Percentiles rank a stretch among this genome's conserved stretches.
Conservation (phyloP, 2,797 vertebrate genomes). For the Hozukius guyotensis region DNA sequence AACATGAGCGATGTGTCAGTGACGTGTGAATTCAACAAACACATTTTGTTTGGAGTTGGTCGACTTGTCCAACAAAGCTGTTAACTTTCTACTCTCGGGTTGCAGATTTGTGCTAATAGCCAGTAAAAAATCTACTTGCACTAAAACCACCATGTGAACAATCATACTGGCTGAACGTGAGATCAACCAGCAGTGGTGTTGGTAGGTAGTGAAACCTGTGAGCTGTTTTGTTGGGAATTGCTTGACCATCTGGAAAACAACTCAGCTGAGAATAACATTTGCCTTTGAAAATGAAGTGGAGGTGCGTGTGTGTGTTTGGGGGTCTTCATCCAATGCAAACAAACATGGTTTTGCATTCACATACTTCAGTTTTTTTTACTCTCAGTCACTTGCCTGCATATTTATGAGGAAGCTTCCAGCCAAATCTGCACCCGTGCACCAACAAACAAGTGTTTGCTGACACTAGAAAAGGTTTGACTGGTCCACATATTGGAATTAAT, state of each 20-base stretch:
- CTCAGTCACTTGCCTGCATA: constrained; percentile 3
- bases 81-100: background rate
- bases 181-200: background rate
- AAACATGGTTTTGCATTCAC: constrained; percentile 35
- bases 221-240: constrained; percentile 37
- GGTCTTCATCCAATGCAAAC: constrained; percentile 57
- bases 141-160: background rate
- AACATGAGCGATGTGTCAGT: constrained; percentile 7
- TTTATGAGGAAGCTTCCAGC: constrained; percentile 2
- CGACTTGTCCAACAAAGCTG: background rate
- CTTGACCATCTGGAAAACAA: constrained; percentile 65
- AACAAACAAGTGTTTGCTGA: background rate
- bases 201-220: background rate
- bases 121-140: background rate
- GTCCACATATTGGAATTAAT: background rate
- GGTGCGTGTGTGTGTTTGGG: constrained; percentile 44
- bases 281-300: constrained; percentile 46
- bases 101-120: constrained; percentile 4
- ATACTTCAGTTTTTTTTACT: constrained; percentile 1
- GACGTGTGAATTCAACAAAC: constrained; percentile 33
- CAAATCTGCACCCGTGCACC: background rate
- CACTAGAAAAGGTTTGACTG: background rate
- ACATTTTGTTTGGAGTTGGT: background rate
- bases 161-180: background rate
- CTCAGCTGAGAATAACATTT: constrained; percentile 52